Evolutionary conservation across 2,888 invertebrate genomes (phyloP), one percentile per base, ranked within the genome.

Genomic region (Venusia cambrica): DNA sequence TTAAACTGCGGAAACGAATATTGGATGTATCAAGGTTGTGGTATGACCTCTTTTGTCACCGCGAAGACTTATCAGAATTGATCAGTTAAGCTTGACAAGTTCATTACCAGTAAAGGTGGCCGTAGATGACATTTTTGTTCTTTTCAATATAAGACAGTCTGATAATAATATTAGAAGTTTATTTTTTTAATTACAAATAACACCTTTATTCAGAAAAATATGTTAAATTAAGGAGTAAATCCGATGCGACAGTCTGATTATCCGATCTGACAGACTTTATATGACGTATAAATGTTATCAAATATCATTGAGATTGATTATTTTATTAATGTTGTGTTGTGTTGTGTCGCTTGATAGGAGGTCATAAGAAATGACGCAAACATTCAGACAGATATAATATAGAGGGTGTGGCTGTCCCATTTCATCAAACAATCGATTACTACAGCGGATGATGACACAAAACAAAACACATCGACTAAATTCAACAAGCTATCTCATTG

Each of bases 21-120:
- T 41, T 42, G 43, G 39, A 43, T 51, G 37, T 24, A 41, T 39
- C 51, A 58, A 65, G 61, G 62, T 9, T 39, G 22, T 9, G 20
- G 33, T 45, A 29, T 38, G 56, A 57, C 55, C 57, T 59, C 56
- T 27, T 30, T 43, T 39, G 14, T 41, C 43, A 43, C 48, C 40
- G 34, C 25, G 61, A 68, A 70, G 51, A 59, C 63, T 50, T 54
- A 48, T 38, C 31, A 40, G 41, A 56, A 46, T 44, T 32, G 60
- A 35, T 34, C 37, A 49, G 30, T 43, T 73, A 78, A 73, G 72
- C 74, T 40, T 56, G 41, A 63, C 54, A 63, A 69, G 49, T 60
- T 44, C 35, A 43, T 34, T 30, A 25, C 33, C 21, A 38, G 20
- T 45, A 29, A 26, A 21, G 24, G 21, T 27, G 38, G 21, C 38